phyloP scores from a whole-genome alignment of 2,888 invertebrate genomes.

The Ecliptopera silaceata region DNA sequence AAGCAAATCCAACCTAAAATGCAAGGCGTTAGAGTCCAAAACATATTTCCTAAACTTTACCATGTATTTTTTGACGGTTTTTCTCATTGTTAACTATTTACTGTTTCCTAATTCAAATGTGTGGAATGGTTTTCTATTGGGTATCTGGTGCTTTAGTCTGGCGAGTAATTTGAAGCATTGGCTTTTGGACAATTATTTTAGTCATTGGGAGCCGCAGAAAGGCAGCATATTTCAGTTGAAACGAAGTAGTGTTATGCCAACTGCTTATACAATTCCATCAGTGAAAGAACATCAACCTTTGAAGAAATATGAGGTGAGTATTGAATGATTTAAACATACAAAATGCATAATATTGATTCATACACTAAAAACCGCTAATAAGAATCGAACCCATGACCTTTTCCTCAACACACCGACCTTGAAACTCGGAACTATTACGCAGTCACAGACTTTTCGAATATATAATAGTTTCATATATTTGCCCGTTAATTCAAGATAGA shows the following conservation, averaged over 20 bases:
- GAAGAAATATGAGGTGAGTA: slow-evolving; percentile 81
- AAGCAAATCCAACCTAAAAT: slow-evolving; percentile 55
- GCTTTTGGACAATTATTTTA: slow-evolving; percentile 69
- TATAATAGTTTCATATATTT: too few relatives aligned
- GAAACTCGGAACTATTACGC: too few relatives aligned
- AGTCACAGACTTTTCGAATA: too few relatives aligned
- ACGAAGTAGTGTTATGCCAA: slow-evolving; percentile 47
- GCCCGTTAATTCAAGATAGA: too few relatives aligned
- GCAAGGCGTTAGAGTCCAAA: slow-evolving; percentile 42
- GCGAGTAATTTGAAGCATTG: slow-evolving; percentile 61
- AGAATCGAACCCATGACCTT: too few relatives aligned
- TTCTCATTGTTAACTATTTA: slow-evolving; percentile 60
- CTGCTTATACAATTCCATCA: slow-evolving; percentile 83
- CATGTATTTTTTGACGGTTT: slow-evolving; percentile 68
- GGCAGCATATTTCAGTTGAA: slow-evolving; percentile 54
- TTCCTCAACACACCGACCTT: too few relatives aligned
- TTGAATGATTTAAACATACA: slow-evolving; percentile 16
- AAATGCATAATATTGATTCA: too few relatives aligned
- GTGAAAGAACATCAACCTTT: slow-evolving; percentile 84
- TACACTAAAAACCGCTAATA: too few relatives aligned
- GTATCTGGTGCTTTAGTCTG: slow-evolving; percentile 70
- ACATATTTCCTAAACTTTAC: slow-evolving; percentile 60
- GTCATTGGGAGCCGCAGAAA: slow-evolving; percentile 57
- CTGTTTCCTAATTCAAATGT: slow-evolving; percentile 67
- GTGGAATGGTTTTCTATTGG: slow-evolving; percentile 76